Evolutionary conservation across 2,113 vertebrate species (phyloP).

Genomic region (Odobenus rosmarus): DNA sequence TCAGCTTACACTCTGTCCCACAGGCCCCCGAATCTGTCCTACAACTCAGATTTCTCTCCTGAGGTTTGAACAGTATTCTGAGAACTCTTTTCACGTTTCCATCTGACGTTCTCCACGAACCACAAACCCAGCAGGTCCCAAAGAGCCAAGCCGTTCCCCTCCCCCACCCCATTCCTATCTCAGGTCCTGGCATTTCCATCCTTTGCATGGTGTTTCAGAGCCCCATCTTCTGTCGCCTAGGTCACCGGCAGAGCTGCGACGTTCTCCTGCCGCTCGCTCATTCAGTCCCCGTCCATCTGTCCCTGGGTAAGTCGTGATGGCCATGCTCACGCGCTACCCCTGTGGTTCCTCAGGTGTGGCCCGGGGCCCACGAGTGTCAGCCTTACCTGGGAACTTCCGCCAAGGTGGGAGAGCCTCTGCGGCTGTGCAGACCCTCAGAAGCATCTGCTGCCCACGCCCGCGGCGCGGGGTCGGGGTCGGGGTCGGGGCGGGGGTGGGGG

Average conservation of each 20-base stretch:
- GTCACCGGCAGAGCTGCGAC: not conserved
- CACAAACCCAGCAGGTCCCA: not conserved
- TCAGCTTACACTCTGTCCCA: not conserved
- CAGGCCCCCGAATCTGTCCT: not conserved
- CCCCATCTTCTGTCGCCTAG: not conserved
- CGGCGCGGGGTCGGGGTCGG: accelerated
- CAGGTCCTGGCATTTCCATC: not conserved
- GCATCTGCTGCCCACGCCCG: not conserved
- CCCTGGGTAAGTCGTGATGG: no score
- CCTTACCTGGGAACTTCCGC: not conserved
- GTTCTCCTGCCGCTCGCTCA: not conserved
- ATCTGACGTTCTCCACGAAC: not conserved
- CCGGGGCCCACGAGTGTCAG: not conserved
- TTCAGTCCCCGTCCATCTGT: no score
- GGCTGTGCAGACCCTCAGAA: not conserved
- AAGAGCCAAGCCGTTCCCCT: not conserved
- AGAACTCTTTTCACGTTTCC: not conserved
- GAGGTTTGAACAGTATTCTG: not conserved
- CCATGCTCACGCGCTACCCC: accelerated
- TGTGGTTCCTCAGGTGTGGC: not conserved
- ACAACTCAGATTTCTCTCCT: not conserved
- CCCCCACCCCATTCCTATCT: accelerated
- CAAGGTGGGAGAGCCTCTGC: not conserved
- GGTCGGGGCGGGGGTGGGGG: no score
- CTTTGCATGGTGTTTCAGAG: no score